A percentile compares a stretch with the other conserved stretches of the same genome.
phyloP scores from a whole-genome alignment of 2,888 invertebrate species.

The Tipula vernalis region DNA sequence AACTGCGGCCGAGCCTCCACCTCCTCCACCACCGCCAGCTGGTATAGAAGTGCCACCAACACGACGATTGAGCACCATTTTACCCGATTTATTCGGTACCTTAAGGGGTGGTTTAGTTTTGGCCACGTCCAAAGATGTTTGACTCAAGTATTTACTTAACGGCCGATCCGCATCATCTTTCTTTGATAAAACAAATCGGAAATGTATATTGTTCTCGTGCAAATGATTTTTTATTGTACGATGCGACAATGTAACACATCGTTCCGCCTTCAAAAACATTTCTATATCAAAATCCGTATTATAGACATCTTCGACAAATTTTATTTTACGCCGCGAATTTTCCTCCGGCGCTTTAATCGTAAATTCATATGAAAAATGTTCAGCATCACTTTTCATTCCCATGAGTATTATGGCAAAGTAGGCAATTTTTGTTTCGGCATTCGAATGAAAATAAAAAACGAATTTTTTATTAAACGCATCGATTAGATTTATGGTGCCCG shows the following conservation, averaged over 20 bases:
- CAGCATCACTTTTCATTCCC: not conserved
- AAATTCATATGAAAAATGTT: not conserved
- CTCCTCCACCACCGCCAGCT: not conserved
- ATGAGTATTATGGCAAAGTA: not conserved
- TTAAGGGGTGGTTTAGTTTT: not conserved
- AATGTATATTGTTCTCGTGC: not conserved
- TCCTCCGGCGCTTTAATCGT: not conserved
- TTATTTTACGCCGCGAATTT: not conserved
- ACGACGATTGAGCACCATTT: not conserved
- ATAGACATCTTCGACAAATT: not conserved
- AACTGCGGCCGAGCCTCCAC: not conserved
- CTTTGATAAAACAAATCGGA: conserved; percentile 4
- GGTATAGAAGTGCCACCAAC: not conserved
- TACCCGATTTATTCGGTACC: not conserved
- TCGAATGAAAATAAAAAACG: not conserved
- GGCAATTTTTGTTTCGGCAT: not conserved
- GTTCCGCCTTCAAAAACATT: not conserved
- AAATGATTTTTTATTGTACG: not conserved
- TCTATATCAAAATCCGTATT: not conserved
- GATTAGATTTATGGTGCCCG: not conserved
- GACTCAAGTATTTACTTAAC: not conserved
- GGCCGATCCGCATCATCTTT: not conserved
- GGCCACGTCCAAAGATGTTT: not conserved
- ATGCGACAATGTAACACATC: not conserved
- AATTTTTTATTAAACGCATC: conserved; percentile 6